Conservation (phyloP, 2,888 invertebrate genomes). For the Chrysomela aeneicollis region DNA sequence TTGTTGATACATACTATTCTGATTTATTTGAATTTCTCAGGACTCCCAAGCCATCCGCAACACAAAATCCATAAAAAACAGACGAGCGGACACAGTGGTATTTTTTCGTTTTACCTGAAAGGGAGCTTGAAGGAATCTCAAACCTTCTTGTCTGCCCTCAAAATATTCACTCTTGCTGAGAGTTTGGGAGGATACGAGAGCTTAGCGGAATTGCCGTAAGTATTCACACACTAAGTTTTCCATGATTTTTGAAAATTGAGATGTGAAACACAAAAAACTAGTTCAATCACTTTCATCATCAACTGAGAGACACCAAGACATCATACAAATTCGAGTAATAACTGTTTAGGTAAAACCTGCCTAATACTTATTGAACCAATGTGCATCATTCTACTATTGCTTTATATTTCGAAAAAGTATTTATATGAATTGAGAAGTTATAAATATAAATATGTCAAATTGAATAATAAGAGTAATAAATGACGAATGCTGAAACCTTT, state of each 20-base stretch:
- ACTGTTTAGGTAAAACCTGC: too few species aligned
- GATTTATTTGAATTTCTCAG: constrained; percentile 55
- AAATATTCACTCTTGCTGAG: constrained; percentile 84
- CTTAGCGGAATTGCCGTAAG: constrained; percentile 89
- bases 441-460: too few species aligned
- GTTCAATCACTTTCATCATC: background rate
- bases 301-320: too few species aligned
- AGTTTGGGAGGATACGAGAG: constrained; percentile 93
- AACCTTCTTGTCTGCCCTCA: constrained; percentile 74
- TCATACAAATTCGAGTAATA: too few species aligned
- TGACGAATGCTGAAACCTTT: too few species aligned
- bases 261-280: constrained; percentile 2
- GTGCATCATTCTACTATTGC: too few species aligned
- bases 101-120: constrained; percentile 84
- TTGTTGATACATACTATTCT: background rate
- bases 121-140: constrained; percentile 75
- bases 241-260: background rate
- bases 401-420: too few species aligned
- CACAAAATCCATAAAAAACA: constrained; percentile 79
- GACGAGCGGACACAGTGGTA: constrained; percentile 85
- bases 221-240: constrained; percentile 42
- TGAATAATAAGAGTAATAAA: too few species aligned
- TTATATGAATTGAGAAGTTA: too few species aligned
- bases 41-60: constrained; percentile 83
- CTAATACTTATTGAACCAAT: too few species aligned